Percentiles rank a stretch among this genome's conserved stretches.
These are phyloP conservation scores for Myzus persicae DNA, from an alignment of 1,140 invertebrate genomes.

Conservation along the genomic window DNA sequence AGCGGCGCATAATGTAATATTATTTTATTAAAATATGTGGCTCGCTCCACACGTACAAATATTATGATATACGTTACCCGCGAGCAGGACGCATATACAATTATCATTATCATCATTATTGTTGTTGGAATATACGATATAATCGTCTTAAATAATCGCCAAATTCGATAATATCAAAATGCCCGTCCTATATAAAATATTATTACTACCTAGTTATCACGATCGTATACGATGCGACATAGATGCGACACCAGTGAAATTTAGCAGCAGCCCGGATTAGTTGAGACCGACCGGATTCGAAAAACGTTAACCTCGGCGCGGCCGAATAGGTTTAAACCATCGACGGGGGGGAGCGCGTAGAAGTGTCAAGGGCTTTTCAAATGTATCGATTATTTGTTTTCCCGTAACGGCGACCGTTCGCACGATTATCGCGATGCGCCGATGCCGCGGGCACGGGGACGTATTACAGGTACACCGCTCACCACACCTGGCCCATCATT, in stretches of 20 bases:
- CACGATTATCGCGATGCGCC: not conserved
- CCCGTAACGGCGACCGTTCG: not conserved
- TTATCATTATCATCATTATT: not conserved
- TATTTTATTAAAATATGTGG: not conserved
- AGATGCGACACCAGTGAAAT: no score
- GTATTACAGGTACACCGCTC: not conserved
- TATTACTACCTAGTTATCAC: no score
- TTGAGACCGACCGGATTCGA: not conserved
- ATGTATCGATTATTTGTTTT: slow-evolving; percentile 36
- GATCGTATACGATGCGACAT: no score
- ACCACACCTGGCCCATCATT: not conserved
- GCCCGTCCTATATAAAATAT: no score
- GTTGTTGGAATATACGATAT: not conserved
- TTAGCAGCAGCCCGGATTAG: not conserved
- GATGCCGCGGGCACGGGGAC: no score
- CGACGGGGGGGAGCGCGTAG: not conserved
- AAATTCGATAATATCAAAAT: not conserved
- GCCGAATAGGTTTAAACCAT: not conserved
- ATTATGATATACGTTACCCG: not conserved
- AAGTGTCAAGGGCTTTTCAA: slow-evolving; percentile 11
- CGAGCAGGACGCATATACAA: not conserved
- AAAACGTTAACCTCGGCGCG: not conserved
- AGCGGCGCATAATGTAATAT: not conserved
- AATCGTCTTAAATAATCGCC: not conserved
- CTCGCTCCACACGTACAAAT: not conserved